phyloP scores from a whole-genome alignment of 2,113 vertebrate species.

The Sylvia atricapilla region DNA sequence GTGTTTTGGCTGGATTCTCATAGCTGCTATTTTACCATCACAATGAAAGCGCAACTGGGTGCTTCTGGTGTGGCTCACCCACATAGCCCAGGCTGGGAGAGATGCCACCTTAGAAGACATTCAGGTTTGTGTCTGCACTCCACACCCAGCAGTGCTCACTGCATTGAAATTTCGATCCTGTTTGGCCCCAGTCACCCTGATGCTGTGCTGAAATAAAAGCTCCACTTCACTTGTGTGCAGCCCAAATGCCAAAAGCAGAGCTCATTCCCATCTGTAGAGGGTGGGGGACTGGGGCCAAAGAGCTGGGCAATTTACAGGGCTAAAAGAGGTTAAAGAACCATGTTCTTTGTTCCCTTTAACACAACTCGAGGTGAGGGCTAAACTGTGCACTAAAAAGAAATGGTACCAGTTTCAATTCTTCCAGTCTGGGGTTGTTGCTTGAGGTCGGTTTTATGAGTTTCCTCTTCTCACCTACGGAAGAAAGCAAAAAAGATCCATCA shows the following conservation, averaged over 20 bases:
- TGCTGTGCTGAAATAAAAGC: background rate
- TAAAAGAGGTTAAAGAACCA: background rate
- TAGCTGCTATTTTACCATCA: rapidly evolving
- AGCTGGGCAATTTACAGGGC: background rate
- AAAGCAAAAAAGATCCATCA: background rate
- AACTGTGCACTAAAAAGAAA: background rate
- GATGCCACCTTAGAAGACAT: background rate
- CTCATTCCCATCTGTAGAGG: rapidly evolving
- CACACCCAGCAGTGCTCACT: background rate
- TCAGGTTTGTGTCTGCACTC: background rate
- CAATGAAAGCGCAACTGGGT: background rate
- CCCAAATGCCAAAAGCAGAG: background rate
- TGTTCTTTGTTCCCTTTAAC: background rate
- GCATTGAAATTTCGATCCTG: background rate
- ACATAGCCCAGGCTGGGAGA: background rate
- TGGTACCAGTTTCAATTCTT: constrained; percentile 81
- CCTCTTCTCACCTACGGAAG: constrained; percentile 76
- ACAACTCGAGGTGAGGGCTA: background rate
- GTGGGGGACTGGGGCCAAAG: background rate
- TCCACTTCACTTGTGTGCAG: background rate
- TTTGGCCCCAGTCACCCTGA: background rate
- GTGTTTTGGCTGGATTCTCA: background rate
- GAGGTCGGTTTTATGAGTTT: constrained; percentile 79
- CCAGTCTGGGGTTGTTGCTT: constrained; percentile 75
- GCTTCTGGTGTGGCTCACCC: background rate